Evolutionary conservation across 2,797 vertebrate genomes (phyloP).

Genomic region (Oreortyx pictus): DNA sequence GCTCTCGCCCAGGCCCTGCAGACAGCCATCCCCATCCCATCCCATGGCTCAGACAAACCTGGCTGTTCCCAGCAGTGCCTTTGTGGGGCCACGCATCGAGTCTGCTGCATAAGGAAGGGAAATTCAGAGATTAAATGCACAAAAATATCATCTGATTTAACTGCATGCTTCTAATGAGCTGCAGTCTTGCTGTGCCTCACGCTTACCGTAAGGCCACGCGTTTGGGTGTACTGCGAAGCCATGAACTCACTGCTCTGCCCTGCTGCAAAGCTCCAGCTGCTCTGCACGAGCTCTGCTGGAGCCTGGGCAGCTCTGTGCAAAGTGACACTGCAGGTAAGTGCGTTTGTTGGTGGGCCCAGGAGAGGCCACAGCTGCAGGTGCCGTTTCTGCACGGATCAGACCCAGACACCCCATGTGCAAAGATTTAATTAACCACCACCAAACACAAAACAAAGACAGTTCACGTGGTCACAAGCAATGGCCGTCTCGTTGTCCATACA

Average conservation of each 20-base stretch:
- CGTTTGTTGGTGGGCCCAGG: fast-evolving
- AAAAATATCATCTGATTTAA: not conserved
- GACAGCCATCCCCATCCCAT: not conserved
- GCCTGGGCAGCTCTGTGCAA: not conserved
- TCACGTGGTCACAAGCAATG: fast-evolving
- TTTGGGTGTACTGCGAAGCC: not conserved
- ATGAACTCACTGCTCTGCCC: not conserved
- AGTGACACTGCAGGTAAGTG: fast-evolving
- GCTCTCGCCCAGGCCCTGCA: not conserved
- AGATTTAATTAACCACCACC: not conserved
- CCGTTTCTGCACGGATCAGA: not conserved
- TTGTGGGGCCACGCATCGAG: too few species aligned
- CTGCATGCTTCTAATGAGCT: not conserved
- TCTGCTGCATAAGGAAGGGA: not conserved
- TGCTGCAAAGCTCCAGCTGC: not conserved
- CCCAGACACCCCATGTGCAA: fast-evolving
- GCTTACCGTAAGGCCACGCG: not conserved
- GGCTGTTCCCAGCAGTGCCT: not conserved
- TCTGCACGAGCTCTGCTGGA: not conserved
- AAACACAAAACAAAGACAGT: not conserved
- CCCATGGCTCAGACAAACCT: not conserved
- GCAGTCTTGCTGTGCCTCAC: not conserved
- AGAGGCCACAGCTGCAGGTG: not conserved
- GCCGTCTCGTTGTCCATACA: not conserved
- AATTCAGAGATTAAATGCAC: not conserved